Evolutionary conservation across 30 jellyfish, hydroid and myxozoan genomes (phyloP), one percentile per base, ranked within the genome.

Genomic region (Turritopsis dohrnii): DNA sequence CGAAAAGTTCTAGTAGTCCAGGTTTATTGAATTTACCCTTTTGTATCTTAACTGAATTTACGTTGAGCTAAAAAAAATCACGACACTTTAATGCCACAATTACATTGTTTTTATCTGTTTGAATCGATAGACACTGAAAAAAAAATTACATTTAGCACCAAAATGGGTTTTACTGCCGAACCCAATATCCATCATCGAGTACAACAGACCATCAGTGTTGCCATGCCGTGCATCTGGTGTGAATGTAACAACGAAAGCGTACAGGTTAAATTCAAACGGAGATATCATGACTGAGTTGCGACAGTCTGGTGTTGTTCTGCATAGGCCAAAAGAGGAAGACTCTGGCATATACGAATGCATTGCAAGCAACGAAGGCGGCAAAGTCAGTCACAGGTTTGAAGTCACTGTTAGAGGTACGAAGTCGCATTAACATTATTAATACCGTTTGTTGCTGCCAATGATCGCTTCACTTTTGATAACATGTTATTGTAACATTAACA

Each of bases 261-360:
- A 23, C 31, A 31, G 86, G 53, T 16, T 82, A 25, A 66, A 71
- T n/a, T 0, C 71, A 26, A 52, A 82, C 69, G 86, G 86, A 28
- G 29, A 69, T 65, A n/a, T 65, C 24, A 26, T 26, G 53, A 23
- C 31, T 17, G 66, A 82, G 1, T 28, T 82, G 81, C 69, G 74
- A 25, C 85, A 25, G 24, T 20, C 73, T 21, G 89, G 89, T 18
- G 89, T 82, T 16, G 89, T 65, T 18, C 72, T 82, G 21, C 85
- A 65, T 72, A 65, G 8, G 25, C 89, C 89, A 7, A 65, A 71
- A 82, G 89, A 24, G 5, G 7, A 25, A 16, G 89, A 82, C 71
- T 13, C 86, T 41, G 89, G 89, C 21, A 24, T 25, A n/a, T 82
- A 82, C 0, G 21, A 24, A 20, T 82, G 89, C 87, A 71, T 71